A percentile compares a stretch with the other conserved stretches of the same genome.
These are phyloP conservation scores for Fissipunctia ypsillon DNA, from an alignment of 2,888 invertebrate species.

Conservation along the genomic window DNA sequence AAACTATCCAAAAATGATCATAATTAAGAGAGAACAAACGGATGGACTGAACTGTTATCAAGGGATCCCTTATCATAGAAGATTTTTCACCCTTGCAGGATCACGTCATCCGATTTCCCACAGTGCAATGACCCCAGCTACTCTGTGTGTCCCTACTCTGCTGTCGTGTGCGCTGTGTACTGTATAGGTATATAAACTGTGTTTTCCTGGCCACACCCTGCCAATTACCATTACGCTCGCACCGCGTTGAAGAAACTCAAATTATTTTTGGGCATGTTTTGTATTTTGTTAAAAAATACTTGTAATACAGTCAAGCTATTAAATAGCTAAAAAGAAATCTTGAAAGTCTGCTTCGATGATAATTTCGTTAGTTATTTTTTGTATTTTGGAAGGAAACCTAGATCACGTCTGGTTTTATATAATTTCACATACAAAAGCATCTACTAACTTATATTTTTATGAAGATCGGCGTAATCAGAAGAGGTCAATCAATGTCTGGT, in stretches of 20 bases:
- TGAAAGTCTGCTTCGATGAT: too few species aligned
- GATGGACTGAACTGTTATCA: not conserved
- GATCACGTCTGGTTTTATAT: too few species aligned
- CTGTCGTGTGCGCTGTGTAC: slow-evolving; percentile 54
- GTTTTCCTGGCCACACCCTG: slow-evolving; percentile 82
- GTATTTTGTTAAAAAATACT: slow-evolving; percentile 54
- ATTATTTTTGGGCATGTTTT: slow-evolving; percentile 75
- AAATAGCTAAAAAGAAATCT: not conserved
- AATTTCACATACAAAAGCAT: too few species aligned
- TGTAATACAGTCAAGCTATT: not conserved
- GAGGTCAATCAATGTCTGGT: too few species aligned
- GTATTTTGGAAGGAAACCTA: too few species aligned
- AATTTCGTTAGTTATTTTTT: too few species aligned
- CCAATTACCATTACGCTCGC: slow-evolving; percentile 85
- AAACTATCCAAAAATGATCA: not conserved
- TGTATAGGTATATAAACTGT: slow-evolving; percentile 71
- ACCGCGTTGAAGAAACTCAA: slow-evolving; percentile 82
- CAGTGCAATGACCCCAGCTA: slow-evolving; percentile 32
- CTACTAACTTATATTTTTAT: too few species aligned
- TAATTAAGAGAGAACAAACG: not conserved
- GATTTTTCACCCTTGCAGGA: not conserved
- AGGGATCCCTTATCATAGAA: not conserved
- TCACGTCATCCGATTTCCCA: not conserved
- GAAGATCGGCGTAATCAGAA: too few species aligned
- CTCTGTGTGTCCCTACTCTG: slow-evolving; percentile 66